phyloP scores from a whole-genome alignment of 2,797 vertebrate genomes.

The Coregonus suidteri region DNA sequence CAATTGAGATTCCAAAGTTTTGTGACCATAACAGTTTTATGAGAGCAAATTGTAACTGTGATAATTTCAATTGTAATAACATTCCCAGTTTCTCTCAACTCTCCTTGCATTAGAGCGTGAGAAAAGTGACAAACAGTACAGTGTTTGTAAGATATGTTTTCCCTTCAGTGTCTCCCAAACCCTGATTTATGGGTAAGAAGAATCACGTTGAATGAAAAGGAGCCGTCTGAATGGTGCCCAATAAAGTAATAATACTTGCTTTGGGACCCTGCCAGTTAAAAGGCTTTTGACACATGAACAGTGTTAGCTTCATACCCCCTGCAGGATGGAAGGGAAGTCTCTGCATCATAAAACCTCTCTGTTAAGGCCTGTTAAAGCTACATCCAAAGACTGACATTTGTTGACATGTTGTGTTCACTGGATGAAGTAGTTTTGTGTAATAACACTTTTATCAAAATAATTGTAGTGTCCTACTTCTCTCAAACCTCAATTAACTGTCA shows the following conservation, averaged over 20 bases:
- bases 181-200: conserved; percentile 28
- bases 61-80: neutral
- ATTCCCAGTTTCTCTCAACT: no score
- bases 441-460: neutral
- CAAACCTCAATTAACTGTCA: neutral
- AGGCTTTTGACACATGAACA: conserved; percentile 70
- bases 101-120: neutral
- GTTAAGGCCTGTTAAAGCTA: conserved; percentile 70
- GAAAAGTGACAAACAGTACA: neutral
- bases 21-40: neutral
- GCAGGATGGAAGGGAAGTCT: conserved; percentile 79
- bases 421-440: neutral
- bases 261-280: conserved; percentile 66
- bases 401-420: conserved; percentile 52
- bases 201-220: conserved; percentile 36
- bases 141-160: conserved; percentile 5
- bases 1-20: neutral
- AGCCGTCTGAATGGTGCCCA: conserved; percentile 45
- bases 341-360: conserved; percentile 72
- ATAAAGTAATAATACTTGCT: conserved; percentile 57
- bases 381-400: conserved; percentile 70
- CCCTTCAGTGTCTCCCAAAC: neutral
- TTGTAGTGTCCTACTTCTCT: neutral
- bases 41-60: neutral
- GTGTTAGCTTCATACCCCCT: conserved; percentile 71